These are phyloP conservation scores for Xenopus laevis DNA, from an alignment of 2,113 vertebrate genomes.

Conservation along the genomic window DNA sequence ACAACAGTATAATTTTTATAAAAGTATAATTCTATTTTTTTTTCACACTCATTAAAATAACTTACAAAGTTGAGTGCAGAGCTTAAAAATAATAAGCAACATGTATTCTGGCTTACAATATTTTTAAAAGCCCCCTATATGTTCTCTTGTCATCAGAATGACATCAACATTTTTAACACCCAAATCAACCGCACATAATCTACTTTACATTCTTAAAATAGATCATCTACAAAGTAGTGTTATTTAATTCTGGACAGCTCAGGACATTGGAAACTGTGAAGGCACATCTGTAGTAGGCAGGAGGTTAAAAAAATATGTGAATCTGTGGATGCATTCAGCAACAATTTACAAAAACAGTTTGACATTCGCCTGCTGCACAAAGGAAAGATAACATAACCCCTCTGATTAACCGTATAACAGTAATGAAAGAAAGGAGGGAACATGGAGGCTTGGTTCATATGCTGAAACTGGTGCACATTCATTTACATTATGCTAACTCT, in stretches of 20 bases:
- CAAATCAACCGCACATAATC: constrained; percentile 40
- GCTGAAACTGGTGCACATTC: constrained; percentile 31
- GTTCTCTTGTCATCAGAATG: constrained; percentile 45
- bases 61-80: no score
- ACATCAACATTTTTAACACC: constrained; percentile 15
- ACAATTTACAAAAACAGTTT: constrained; percentile 29
- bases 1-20: no score
- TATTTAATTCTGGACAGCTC: constrained; percentile 50
- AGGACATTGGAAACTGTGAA: constrained; percentile 48
- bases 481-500: constrained; percentile 28
- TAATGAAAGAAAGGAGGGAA: constrained; percentile 18
- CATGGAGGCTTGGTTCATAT: background rate
- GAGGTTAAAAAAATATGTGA: constrained; percentile 43
- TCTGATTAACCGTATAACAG: constrained; percentile 32
- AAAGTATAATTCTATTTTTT: no score
- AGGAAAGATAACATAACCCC: constrained; percentile 28
- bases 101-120: no score
- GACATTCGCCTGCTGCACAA: constrained; percentile 9
- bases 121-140: constrained; percentile 7
- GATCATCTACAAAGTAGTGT: constrained; percentile 14
- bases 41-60: no score
- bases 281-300: constrained; percentile 28
- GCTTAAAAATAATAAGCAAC: no score
- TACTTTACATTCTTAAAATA: constrained; percentile 32
- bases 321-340: constrained; percentile 23